phyloP scores from a whole-genome alignment of 2,888 invertebrate genomes.

The Leptura quadrifasciata region DNA sequence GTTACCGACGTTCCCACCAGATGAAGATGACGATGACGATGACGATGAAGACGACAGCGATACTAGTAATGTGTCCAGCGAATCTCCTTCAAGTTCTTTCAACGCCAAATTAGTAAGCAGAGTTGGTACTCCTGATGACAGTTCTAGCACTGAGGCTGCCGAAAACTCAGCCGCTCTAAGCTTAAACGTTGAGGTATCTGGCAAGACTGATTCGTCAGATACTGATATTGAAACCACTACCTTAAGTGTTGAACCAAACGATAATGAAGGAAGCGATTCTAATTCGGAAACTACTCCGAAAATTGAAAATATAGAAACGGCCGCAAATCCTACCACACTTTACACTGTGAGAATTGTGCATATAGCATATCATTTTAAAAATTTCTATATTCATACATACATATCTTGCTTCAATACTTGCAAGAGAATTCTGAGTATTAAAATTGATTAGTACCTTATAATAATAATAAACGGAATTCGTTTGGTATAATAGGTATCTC shows the following conservation, averaged over 20 bases:
- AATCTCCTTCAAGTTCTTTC: slow-evolving; percentile 16
- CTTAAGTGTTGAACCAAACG: slow-evolving; percentile 18
- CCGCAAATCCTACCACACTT: slow-evolving; percentile 57
- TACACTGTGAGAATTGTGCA: slow-evolving; percentile 62
- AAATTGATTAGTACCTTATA: slow-evolving; percentile 36
- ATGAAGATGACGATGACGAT: slow-evolving; percentile 78
- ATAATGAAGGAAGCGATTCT: not conserved
- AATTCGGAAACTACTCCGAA: slow-evolving; percentile 15
- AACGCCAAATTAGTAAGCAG: slow-evolving; percentile 31
- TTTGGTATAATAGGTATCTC: too few species aligned
- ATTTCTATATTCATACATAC: slow-evolving; percentile 23
- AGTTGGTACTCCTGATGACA: not conserved
- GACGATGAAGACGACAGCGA: slow-evolving; percentile 73
- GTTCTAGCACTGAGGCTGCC: not conserved
- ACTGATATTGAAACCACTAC: slow-evolving; percentile 8
- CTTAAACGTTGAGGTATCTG: slow-evolving; percentile 5
- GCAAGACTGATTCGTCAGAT: not conserved
- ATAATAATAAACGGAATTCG: too few species aligned
- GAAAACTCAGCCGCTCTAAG: not conserved
- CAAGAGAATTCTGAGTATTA: slow-evolving; percentile 46
- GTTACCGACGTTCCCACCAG: slow-evolving; percentile 81
- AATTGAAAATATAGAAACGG: slow-evolving; percentile 39
- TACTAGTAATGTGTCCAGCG: slow-evolving; percentile 31
- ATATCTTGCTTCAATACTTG: slow-evolving; percentile 61
- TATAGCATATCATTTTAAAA: slow-evolving; percentile 23